Base-by-base conservation (phyloP, 2,113 vertebrate genomes). In the Heliornis fulica region DNA sequence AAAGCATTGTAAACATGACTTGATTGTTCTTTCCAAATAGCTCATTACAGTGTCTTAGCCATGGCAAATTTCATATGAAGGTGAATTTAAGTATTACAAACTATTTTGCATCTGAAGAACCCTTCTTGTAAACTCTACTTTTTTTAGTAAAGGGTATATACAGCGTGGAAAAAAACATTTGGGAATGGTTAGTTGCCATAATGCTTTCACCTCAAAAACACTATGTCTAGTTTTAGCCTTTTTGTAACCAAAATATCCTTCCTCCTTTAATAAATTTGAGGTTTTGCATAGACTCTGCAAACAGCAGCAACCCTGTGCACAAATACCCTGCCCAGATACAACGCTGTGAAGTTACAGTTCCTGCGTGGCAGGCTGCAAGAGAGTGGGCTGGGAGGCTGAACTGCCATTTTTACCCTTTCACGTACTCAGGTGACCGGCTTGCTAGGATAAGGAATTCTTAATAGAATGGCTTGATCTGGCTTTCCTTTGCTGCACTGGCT, bases 1-100 rank as follows among this genome's bases (percentile, higher is more conserved):
- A 83, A 90, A 94, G 29, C 54, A 83, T 36, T 69, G 71, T 88
- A 90, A 95, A 93, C 63, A 90, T 50, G 15, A 70, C 50, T 93
- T 79, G 82, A 86, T 83, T 74, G 54, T 53, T 53, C 53, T 86
- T 90, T 92, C 59, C 7, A 3, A 88, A 74, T 36, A 83, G 54
- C 68, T 93, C 71, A 78, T 89, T 89, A 77, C 15, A 11, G 31
- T 61, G 36, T 46, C 36, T 21, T 76, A 75, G 57, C 38, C 54
- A 28, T 72, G 43, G 71, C 36, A 87, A 89, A 87, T 60, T 85
- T 80, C n/a, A 50, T 25, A 50, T 12, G 32, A 80, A 85, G 51
- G 13, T 11, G 40, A 90, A 83, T 77, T 80, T 57, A 89, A 85
- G 61, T 61, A 76, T 83, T 88, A 50, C 36, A 57, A 60, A 53